Conservation (phyloP, 1,140 invertebrate genomes). For the Caenorhabditis remanei region DNA sequence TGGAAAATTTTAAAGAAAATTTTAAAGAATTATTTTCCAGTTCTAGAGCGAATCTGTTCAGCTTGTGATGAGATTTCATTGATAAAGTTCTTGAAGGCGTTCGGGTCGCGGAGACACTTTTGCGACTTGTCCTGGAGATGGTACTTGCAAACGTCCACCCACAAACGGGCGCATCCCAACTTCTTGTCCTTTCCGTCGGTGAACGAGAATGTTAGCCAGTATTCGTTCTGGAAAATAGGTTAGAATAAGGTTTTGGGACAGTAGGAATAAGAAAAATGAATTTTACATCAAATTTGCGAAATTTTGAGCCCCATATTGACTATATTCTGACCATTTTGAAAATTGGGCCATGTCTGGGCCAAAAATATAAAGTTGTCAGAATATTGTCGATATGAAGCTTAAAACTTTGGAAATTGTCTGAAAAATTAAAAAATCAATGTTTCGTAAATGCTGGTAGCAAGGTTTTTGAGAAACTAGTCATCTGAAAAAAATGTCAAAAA, state of each 20-base stretch:
- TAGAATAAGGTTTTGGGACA: neutral
- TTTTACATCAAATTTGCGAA: neutral
- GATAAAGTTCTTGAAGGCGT: slow-evolving; percentile 76
- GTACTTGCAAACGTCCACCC: slow-evolving; percentile 77
- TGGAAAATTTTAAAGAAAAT: neutral
- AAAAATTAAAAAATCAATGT: too few relatives aligned
- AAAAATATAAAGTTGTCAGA: too few relatives aligned
- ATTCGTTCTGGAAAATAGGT: slow-evolving; percentile 73
- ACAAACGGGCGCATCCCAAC: slow-evolving; percentile 75
- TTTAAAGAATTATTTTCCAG: slow-evolving; percentile 49
- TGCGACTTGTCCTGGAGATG: slow-evolving; percentile 77
- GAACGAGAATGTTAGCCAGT: slow-evolving; percentile 78
- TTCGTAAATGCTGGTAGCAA: too few relatives aligned
- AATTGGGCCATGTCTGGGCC: too few relatives aligned
- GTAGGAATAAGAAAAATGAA: neutral
- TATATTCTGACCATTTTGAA: too few relatives aligned
- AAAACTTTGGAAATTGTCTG: too few relatives aligned
- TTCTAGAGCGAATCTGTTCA: slow-evolving; percentile 73
- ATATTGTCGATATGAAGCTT: too few relatives aligned
- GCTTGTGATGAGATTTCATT: slow-evolving; percentile 77
- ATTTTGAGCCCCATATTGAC: too few relatives aligned
- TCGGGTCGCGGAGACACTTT: slow-evolving; percentile 76
- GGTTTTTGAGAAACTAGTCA: too few relatives aligned
- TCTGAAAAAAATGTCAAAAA: too few relatives aligned
- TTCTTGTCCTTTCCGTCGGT: slow-evolving; percentile 77